Conservation (phyloP, 2,888 invertebrate genomes). For the Nephrotoma flavescens region DNA sequence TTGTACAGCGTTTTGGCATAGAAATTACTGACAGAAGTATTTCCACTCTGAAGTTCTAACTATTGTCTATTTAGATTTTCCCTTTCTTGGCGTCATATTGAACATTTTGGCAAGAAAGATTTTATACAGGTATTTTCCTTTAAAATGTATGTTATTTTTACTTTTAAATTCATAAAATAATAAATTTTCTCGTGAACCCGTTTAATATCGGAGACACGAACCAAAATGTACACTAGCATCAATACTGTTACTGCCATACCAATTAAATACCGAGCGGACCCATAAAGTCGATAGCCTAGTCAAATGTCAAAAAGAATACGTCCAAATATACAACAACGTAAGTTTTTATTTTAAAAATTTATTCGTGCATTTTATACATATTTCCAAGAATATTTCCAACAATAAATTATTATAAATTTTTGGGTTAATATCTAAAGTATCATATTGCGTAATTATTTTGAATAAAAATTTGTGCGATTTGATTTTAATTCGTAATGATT, state of each 20-base stretch:
- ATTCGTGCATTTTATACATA: background rate
- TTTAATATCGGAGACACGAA: too few relatives aligned
- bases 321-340: background rate
- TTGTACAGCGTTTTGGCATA: too few relatives aligned
- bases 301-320: background rate
- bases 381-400: background rate
- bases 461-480: background rate
- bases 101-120: too few relatives aligned
- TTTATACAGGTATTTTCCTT: too few relatives aligned
- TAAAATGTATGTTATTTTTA: too few relatives aligned
- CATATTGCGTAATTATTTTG: background rate
- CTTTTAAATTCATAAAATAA: too few relatives aligned
- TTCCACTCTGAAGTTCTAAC: too few relatives aligned
- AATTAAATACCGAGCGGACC: background rate
- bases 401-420: background rate
- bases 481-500: background rate
- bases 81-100: too few relatives aligned
- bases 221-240: too few relatives aligned
- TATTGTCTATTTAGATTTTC: too few relatives aligned
- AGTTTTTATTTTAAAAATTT: background rate
- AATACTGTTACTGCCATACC: background rate
- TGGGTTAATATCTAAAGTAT: background rate
- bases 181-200: too few relatives aligned
- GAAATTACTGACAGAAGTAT: too few relatives aligned
- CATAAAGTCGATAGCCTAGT: background rate